Base-by-base conservation (phyloP, 2,888 invertebrate genomes). In the Cosmorhoe ocellata region DNA sequence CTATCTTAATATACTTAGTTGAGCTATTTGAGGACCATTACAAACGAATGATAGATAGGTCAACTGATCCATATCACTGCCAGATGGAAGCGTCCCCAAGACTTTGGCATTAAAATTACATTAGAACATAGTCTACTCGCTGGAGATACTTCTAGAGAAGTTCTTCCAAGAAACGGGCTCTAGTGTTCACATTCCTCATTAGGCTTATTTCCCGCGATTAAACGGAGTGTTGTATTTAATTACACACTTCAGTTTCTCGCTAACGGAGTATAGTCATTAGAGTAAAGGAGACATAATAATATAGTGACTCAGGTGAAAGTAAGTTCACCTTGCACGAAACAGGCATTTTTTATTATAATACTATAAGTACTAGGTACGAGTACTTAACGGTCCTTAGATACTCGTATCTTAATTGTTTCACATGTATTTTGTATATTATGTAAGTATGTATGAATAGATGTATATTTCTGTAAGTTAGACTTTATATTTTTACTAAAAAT, bases 231-330 rank as follows among this genome's bases (percentile, higher is more conserved):
- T 58, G 56, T 57, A 54, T 59, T 74, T 72, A 73, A 73, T 74
- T 74, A 63, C 62, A 41, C 64, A 61, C 63, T 67, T 73, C 60
- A 65, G 67, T 70, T 74, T 74, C 72, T 69, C 61, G 65, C 62
- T 67, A 68, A 71, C 71, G 73, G 71, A 28, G 26, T 24, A 24
- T 32, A 30, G 22, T 24, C 13, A 24, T 34, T 6, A 36, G 22
- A 31, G 32, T n/a, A 36, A 36, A 30, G 33, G 11, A 44, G 26
- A 26, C 12, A 10, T 38, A 74, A 67, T 71, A 8, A 33, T 61
- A 26, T 43, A 46, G 42, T 45, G 32, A n/a, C 46, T 45, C 36
- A 26, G 46, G 63, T 54, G 64, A 63, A 63, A 64, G 64, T 60
- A 48, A 45, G 45, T 36, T 48, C 8, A 36, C 13, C 36, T 48